A percentile compares a stretch with the other conserved stretches of the same genome.
Evolutionary conservation across 2,888 invertebrate species (phyloP).

Genomic region (Hylaea fasciaria): DNA sequence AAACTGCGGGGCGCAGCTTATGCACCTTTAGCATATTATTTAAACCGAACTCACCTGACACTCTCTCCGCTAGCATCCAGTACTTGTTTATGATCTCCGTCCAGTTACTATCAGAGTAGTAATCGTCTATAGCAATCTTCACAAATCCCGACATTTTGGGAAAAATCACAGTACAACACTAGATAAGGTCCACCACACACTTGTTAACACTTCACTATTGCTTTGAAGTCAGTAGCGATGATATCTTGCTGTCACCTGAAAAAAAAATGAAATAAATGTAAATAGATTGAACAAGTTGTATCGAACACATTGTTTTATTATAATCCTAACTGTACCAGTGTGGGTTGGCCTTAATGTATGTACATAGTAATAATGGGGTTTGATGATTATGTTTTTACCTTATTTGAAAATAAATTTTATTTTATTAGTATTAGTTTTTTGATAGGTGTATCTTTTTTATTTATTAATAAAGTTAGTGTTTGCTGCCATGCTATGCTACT

Average conservation of each 20-base stretch:
- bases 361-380: neutral
- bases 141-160: slow-evolving; percentile 86
- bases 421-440: no score
- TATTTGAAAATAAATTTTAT: neutral
- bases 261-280: slow-evolving; percentile 47
- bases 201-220: slow-evolving; percentile 54
- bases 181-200: slow-evolving; percentile 58
- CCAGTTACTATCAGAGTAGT: slow-evolving; percentile 86
- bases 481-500: no score
- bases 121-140: slow-evolving; percentile 87
- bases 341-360: neutral
- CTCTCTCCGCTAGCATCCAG: slow-evolving; percentile 88
- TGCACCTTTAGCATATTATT: no score
- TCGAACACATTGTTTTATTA: neutral
- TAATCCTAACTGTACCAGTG: neutral
- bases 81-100: slow-evolving; percentile 88
- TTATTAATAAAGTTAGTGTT: no score
- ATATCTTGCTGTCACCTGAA: slow-evolving; percentile 78
- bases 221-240: slow-evolving; percentile 47
- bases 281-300: slow-evolving; percentile 2
- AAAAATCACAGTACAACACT: slow-evolving; percentile 35
- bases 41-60: slow-evolving; percentile 86
- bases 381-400: neutral
- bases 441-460: no score
- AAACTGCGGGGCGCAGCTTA: no score